Base-by-base conservation (phyloP, 2,113 vertebrate genomes). In the Microtus ochrogaster region DNA sequence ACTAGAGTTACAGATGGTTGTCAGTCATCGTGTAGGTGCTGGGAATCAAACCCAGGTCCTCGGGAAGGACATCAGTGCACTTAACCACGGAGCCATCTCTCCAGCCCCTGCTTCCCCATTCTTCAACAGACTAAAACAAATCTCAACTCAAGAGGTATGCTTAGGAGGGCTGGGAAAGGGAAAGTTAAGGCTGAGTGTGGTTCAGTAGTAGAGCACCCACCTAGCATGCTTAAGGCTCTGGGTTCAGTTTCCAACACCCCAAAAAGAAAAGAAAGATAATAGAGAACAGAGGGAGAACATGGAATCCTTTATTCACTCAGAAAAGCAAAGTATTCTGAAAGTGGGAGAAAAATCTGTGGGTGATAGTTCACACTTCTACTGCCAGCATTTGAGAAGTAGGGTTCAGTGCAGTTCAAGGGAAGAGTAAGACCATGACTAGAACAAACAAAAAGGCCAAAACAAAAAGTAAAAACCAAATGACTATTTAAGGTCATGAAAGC, bases 261-360 rank as follows among this genome's bases (percentile, higher is more conserved):
- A 52, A 52, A 16, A 36, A 14, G 30, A 33, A 16, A 17, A 14
- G 33, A 36, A 88, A 61, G 30, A 85, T 11, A 91, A 36, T 4
- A 49, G 22, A 11, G 16, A 92, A 63, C 26, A 97, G n/a, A 95
- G 86, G 52, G 55, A 93, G 94, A 92, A 82, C 13, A 87, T 41
- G n/a, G 70, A 65, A 65, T 76, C 39, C 16, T 85, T 85, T 88
- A 88, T 63, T 88, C 82, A 74, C 68, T 91, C 82, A 84, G 82
- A 90, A 95, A 94, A 90, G 41, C 22, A 89, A 88, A 88, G 55
- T 74, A 36, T 85, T 68, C 91, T 72, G 78, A 93, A 93, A 52
- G 28, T 8, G 10, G 88, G 47, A 58, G 84, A 72, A 78, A 85
- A 85, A 12, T 28, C 28, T 47, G 30, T 36, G 30, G 17, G 11